phyloP scores from a whole-genome alignment of 2,888 invertebrate genomes.

The Seira sanloemensis region DNA sequence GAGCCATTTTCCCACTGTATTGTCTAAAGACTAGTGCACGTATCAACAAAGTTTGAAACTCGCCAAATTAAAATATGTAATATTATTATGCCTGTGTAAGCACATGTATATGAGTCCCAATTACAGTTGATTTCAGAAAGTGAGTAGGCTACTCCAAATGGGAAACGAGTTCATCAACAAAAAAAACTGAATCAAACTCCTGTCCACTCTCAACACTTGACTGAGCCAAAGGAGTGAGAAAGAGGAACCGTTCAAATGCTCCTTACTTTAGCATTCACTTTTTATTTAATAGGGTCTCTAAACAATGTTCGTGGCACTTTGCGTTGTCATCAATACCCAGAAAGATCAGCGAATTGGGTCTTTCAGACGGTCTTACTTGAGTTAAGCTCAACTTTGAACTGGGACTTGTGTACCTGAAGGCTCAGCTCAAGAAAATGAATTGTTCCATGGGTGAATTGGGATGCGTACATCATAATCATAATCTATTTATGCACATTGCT shows the following conservation, averaged over 20 bases:
- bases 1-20: conserved; percentile 53
- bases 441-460: background rate
- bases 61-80: background rate
- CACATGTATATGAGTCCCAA: conserved; percentile 52
- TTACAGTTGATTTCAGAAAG: conserved; percentile 32
- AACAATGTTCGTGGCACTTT: too few relatives aligned
- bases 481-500: background rate
- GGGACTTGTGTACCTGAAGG: background rate
- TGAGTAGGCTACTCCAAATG: background rate
- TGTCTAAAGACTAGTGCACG: background rate
- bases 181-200: background rate
- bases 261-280: background rate
- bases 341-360: too few relatives aligned
- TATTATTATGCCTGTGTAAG: background rate
- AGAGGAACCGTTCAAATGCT: background rate
- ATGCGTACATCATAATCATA: background rate
- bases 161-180: too few relatives aligned
- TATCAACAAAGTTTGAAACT: background rate
- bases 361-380: background rate
- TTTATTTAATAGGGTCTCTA: too few relatives aligned
- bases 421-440: background rate
- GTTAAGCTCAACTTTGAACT: conserved; percentile 12
- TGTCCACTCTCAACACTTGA: background rate
- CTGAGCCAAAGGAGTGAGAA: background rate
- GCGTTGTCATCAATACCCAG: too few relatives aligned